These are phyloP conservation scores for Gorsachius goisagi DNA, from an alignment of 2,113 vertebrate species.

Conservation along the genomic window DNA sequence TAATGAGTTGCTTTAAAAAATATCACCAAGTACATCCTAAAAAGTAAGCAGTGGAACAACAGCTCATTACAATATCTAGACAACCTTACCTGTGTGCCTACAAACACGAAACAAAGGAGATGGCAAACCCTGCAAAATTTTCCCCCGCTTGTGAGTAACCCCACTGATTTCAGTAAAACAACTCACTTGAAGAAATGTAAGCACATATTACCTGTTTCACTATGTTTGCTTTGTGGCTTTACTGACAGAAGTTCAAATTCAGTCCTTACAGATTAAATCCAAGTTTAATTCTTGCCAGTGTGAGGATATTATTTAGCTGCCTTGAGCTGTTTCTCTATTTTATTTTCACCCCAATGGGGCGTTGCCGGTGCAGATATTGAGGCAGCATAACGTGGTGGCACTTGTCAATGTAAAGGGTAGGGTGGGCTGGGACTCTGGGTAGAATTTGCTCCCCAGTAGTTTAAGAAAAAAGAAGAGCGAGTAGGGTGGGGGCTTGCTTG, in stretches of 20 bases:
- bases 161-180: neutral
- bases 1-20: neutral
- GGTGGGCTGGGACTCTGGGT: neutral
- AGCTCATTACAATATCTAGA: neutral
- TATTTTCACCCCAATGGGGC: neutral
- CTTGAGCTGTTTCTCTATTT: neutral
- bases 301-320: neutral
- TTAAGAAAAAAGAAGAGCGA: neutral
- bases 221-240: neutral
- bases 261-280: neutral
- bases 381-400: neutral
- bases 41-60: neutral
- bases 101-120: neutral
- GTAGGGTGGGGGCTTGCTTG: neutral
- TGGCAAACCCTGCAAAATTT: neutral
- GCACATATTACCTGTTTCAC: neutral
- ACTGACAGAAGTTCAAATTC: neutral
- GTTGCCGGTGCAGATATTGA: neutral
- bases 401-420: neutral
- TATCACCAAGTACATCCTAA: neutral
- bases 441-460: neutral
- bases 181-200: neutral
- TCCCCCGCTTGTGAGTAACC: neutral
- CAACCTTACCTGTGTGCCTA: rapidly evolving
- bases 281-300: neutral